Evolutionary conservation across 2,113 vertebrate species (phyloP).

Genomic region (Choloepus hoffmanni): DNA sequence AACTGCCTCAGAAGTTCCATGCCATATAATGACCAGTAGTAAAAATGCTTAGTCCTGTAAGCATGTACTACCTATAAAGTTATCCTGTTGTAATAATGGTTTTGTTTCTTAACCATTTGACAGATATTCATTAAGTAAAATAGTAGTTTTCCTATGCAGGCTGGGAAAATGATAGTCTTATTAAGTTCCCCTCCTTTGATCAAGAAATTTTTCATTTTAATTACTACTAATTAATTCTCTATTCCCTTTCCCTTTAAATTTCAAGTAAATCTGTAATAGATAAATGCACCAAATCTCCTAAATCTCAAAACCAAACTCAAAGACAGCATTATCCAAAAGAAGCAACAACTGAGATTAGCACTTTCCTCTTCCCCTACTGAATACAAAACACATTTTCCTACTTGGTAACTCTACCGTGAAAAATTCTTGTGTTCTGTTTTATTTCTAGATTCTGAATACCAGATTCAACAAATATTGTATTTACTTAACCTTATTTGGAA

Average conservation of each 20-base stretch:
- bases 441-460: neutral
- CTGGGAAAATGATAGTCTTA: too few relatives aligned
- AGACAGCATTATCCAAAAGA: too few relatives aligned
- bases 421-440: neutral
- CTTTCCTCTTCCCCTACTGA: neutral
- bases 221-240: too few relatives aligned
- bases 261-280: too few relatives aligned
- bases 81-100: neutral
- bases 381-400: neutral
- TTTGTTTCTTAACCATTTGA: neutral
- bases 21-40: too few relatives aligned
- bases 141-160: neutral
- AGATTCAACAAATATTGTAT: too few relatives aligned
- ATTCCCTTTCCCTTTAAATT: too few relatives aligned
- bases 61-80: neutral
- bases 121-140: neutral
- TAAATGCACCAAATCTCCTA: too few relatives aligned
- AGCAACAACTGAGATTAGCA: neutral
- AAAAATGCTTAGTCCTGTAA: neutral
- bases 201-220: too few relatives aligned
- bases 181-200: too few relatives aligned
- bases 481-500: neutral
- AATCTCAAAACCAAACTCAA: too few relatives aligned
- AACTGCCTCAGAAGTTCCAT: too few relatives aligned
- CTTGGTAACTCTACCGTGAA: neutral